Evolutionary conservation across 92 coral and sea anemone species (phyloP).

Genomic region (Epizoanthus stellaris): DNA sequence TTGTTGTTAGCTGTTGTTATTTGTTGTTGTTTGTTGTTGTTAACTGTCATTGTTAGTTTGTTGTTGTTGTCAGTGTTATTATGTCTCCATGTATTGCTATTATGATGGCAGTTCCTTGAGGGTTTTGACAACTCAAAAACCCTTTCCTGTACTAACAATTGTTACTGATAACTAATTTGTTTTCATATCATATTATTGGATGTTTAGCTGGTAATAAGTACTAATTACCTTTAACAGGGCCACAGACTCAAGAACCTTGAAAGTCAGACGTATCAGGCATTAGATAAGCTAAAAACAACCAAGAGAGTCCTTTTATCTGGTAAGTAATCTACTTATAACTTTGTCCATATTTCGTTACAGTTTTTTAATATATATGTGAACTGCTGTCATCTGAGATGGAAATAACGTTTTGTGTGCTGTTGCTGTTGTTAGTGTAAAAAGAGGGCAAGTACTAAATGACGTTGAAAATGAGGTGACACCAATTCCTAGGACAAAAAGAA

Average conservation of each 20-base stretch:
- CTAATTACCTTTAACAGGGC: slow-evolving; percentile 56
- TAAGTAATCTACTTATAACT: slow-evolving; percentile 4
- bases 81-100: neutral
- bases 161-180: neutral
- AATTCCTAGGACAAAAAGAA: too few species aligned
- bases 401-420: too few species aligned
- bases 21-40: too few species aligned
- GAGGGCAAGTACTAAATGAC: too few species aligned
- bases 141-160: neutral
- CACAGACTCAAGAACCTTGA: slow-evolving; percentile 95
- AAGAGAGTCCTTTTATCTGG: slow-evolving; percentile 91
- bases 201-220: neutral
- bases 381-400: too few species aligned
- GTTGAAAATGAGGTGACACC: too few species aligned
- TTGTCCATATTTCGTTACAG: neutral
- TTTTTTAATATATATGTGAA: too few species aligned
- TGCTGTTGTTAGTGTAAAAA: too few species aligned
- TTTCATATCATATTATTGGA: neutral
- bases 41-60: neutral
- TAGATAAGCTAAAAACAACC: slow-evolving; percentile 86
- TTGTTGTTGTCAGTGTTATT: neutral
- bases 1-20: too few species aligned
- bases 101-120: neutral
- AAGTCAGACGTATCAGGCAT: slow-evolving; percentile 97
- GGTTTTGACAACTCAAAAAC: neutral